Base-by-base conservation (phyloP, 1,140 invertebrate species). In the Scaptomyza hsui region DNA sequence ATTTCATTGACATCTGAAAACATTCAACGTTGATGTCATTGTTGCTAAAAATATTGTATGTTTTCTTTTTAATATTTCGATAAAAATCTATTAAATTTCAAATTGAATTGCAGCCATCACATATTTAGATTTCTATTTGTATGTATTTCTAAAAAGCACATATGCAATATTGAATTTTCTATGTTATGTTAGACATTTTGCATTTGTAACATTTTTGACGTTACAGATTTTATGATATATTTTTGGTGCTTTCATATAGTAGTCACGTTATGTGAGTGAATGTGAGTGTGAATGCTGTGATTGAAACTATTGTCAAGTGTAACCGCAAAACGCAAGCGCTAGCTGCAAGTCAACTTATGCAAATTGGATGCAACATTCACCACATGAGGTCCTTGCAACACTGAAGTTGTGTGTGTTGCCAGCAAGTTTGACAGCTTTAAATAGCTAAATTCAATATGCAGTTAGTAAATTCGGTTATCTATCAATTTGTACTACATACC, bases 331-430 rank as follows among this genome's bases (percentile, higher is more conserved):
- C 3, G 35, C 15, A 48, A 32, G 12, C 52, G 9, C 16, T 13
- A 9, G 10, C 18, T 26, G 9, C 24, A 44, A 29, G 15, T 49
- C 16, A 45, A 39, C 21, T 45, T 37, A 37, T 37, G 64, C 41
- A 67, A 72, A 60, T 53, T 12, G 4, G 12, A n/a, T 64, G 37
- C 37, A 52, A 42, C 24, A 52, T 41, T 53, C 47, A 37, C 26
- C 35, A 37, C 41, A 63, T 62, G 60, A 21, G 48, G 26, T 37
- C 29, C 26, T 9, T 64, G 44, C 18, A 10, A 18, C 5, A 39
- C 18, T 10, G 1, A 0, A 16, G 3, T 4, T 12, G 18, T 15
- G 37, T 55, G n/a, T 64, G 37, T 12, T 41, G 57, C 2, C 16
- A 13, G 19, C 47, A 48, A 48, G 7, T 12, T 9, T 39, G 57